Conservation (phyloP, 2,797 vertebrate genomes). For the Anableps anableps region DNA sequence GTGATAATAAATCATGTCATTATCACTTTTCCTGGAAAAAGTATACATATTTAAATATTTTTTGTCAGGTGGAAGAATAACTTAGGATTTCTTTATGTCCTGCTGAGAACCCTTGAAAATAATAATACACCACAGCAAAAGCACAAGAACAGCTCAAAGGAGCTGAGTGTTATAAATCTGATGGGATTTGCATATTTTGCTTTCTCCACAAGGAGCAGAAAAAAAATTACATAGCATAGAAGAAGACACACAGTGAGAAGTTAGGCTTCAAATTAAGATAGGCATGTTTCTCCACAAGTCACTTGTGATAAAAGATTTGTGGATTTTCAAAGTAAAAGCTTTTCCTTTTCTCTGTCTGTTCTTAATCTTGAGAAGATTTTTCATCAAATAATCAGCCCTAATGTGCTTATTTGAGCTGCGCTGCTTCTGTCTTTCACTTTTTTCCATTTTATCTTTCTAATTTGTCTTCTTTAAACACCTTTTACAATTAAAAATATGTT, state of each 20-base stretch:
- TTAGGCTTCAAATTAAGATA: constrained; percentile 50
- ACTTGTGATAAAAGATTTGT: constrained; percentile 50
- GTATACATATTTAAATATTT: constrained; percentile 23
- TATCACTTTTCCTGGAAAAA: constrained; percentile 65
- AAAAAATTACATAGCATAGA: constrained; percentile 56
- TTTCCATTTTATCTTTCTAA: constrained; percentile 36
- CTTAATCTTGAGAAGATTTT: constrained; percentile 44
- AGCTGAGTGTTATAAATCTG: constrained; percentile 76
- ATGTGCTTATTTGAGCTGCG: constrained; percentile 50
- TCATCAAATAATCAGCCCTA: constrained; percentile 55
- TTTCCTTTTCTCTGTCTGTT: neutral
- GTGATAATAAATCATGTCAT: constrained; percentile 75
- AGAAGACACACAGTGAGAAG: constrained; percentile 50
- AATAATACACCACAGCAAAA: constrained; percentile 73
- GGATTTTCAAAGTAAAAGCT: constrained; percentile 51
- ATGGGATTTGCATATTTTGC: constrained; percentile 77
- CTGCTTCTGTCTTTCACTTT: constrained; percentile 19
- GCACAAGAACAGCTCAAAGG: constrained; percentile 69
- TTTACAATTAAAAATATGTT: constrained; percentile 17
- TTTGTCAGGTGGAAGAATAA: constrained; percentile 79
- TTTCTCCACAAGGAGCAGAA: constrained; percentile 53
- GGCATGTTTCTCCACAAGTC: constrained; percentile 53
- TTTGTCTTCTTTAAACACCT: constrained; percentile 36
- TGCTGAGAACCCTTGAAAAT: constrained; percentile 80
- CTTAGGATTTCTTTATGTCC: constrained; percentile 78